Conservation (phyloP, 2,113 vertebrate genomes). For the Dasyprocta punctata region DNA sequence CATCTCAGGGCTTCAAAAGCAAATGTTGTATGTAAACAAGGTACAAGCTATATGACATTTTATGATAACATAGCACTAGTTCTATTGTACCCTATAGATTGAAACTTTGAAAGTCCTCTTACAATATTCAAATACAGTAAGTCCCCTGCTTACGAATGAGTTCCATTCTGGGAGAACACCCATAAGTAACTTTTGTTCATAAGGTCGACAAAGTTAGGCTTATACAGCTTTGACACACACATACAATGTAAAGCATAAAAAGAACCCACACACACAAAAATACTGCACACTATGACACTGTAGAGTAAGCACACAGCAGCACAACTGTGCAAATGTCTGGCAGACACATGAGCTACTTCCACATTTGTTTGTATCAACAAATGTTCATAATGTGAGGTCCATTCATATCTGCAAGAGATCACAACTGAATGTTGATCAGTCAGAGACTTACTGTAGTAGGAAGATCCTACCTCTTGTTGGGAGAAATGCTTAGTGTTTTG, state of each 20-base stretch:
- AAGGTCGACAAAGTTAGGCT: background rate
- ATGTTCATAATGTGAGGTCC: background rate
- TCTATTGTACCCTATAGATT: background rate
- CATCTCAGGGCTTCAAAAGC: background rate
- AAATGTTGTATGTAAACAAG: background rate
- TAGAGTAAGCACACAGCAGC: background rate
- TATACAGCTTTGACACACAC: background rate
- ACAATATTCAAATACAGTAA: conserved; percentile 4
- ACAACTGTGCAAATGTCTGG: background rate
- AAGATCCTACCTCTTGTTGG: background rate
- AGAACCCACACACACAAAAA: background rate
- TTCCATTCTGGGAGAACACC: background rate
- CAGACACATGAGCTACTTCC: background rate
- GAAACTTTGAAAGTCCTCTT: background rate
- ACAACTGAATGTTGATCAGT: background rate
- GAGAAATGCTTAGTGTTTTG: background rate
- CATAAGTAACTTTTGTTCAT: background rate
- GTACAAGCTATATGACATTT: background rate
- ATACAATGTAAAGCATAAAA: background rate
- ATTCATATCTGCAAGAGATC: background rate
- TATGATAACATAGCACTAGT: background rate
- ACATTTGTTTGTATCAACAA: background rate
- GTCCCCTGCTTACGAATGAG: background rate
- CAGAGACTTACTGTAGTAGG: background rate
- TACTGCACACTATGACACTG: background rate